Base-by-base conservation (phyloP, 2,888 invertebrate genomes). In the Drosophila pseudotalamancana region DNA sequence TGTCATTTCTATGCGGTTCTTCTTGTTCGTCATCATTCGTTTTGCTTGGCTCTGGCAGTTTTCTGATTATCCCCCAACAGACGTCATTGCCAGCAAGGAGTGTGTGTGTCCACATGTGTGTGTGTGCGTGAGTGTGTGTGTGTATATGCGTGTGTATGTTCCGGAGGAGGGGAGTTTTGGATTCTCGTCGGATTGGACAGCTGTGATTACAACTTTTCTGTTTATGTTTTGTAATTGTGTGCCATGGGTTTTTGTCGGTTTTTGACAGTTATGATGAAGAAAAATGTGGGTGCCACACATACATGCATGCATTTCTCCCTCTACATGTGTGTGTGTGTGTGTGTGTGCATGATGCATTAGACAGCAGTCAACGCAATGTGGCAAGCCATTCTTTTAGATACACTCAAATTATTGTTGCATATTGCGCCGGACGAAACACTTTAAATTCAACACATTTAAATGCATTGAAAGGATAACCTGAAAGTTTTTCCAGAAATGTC, bases 201-300 rank as follows among this genome's bases (percentile, higher is more conserved):
- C 83, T 81, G 81, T 83, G 81, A 81, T 81, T 81, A 85, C 81
- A 85, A 81, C 69, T 76, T 83, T 85, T 72, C 80, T 85, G 81
- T 79, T 81, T 85, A 79, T 80, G 65, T 76, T 84, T 77, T 72
- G 72, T 66, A 72, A 72, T 65, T 79, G 79, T 79, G 71, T 78
- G 76, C 71, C 59, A 83, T 83, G 84, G 64, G 65, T 79, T 76
- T n/a, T 70, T 85, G 80, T 82, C 85, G 63, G 74, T 76, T 85
- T 85, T 76, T 82, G 80, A 81, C 80, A 81, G 83, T 82, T 81
- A 81, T 81, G 80, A 83, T 81, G 86, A 73, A 79, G 83, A 85
- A 85, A 79, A 75, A 72, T 69, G 72, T 72, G 71, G 76, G 39
- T 72, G 60, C 55, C 62, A 42, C 57, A 55, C 34, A 61, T 29